Evolutionary conservation across 2,113 vertebrate genomes (phyloP), one percentile per base, ranked within the genome.

Genomic region (Gallinago undulata): DNA sequence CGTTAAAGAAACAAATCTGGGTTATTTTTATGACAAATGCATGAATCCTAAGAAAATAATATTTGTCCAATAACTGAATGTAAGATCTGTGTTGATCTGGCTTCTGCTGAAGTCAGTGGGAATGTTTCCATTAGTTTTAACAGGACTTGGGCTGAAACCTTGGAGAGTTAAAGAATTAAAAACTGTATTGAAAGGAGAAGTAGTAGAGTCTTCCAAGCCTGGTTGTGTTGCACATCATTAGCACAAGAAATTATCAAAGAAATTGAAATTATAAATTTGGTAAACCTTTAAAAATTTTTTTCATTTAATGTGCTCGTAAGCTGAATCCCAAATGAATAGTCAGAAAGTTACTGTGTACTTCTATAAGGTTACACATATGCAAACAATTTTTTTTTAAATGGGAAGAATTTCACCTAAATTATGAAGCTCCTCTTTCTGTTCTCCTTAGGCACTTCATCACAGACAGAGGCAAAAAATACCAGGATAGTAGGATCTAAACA

Each of bases 11-110:
- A 93, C 83, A 97, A 93, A 97, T 85, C 39, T 69, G 39, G 19
- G 31, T 89, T 93, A 81, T 93, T 97, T 97, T 94, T 93, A 87
- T 80, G 55, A 93, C 19, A 89, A 94, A 87, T 85, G 59, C 48
- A 64, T 77, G 53, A 85, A 93, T 93, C 14, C 24, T 45, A 73
- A 57, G 55, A 89, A 90, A 91, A 75, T 86, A 73, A 47, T 82
- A 74, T 87, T 92, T 89, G 25, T 84, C 92, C 51, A 73, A n/a
- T 89, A 79, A 72, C 23, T 72, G 43, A 84, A 72, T 84, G 76
- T 92, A 88, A 79, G 84, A 66, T 70, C 37, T 90, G n/a, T 81
- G 66, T 69, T 81, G 70, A 79, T 90, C 31, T 8, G 4, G 16
- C 59, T 86, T 83, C 59, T 3, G 6, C 35, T 86, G 76, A 92